Conservation (phyloP, 2,888 invertebrate species). For the Toxonevra muliebris region DNA sequence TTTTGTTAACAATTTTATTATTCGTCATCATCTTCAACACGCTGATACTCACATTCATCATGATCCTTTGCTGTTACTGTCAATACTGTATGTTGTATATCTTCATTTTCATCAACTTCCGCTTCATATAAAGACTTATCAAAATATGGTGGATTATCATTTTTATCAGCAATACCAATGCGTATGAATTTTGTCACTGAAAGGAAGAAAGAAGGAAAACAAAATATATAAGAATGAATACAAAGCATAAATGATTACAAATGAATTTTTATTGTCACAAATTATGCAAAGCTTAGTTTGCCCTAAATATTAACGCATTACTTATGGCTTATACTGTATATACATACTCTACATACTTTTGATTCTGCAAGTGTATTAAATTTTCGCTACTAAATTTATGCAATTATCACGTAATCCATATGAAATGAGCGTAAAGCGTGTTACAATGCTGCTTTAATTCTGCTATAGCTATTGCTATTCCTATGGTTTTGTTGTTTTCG, state of each 20-base stretch:
- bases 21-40: neutral
- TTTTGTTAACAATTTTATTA: constrained; percentile 12
- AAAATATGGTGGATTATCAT: constrained; percentile 99
- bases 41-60: constrained; percentile 90
- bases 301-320: too few relatives aligned
- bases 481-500: constrained; percentile 9
- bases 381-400: constrained; percentile 26
- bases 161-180: constrained; percentile 98
- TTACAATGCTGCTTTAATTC: constrained; percentile 22
- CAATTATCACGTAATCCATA: constrained; percentile 54
- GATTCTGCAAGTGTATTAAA: neutral
- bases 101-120: constrained; percentile 97
- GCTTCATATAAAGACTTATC: constrained; percentile 96
- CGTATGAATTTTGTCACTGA: constrained; percentile 98
- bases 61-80: constrained; percentile 99
- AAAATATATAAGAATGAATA: too few relatives aligned
- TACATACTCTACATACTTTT: too few relatives aligned
- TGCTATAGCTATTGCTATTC: constrained; percentile 8
- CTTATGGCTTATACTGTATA: too few relatives aligned
- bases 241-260: too few relatives aligned
- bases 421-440: constrained; percentile 28
- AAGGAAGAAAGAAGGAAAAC: constrained; percentile 53
- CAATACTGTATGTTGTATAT: constrained; percentile 95
- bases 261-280: too few relatives aligned
- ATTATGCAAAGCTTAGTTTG: too few relatives aligned